A percentile compares a stretch with the other conserved stretches of the same genome.
Evolutionary conservation across 2,113 vertebrate species (phyloP).

Genomic region (Cynoglossus semilaevis): DNA sequence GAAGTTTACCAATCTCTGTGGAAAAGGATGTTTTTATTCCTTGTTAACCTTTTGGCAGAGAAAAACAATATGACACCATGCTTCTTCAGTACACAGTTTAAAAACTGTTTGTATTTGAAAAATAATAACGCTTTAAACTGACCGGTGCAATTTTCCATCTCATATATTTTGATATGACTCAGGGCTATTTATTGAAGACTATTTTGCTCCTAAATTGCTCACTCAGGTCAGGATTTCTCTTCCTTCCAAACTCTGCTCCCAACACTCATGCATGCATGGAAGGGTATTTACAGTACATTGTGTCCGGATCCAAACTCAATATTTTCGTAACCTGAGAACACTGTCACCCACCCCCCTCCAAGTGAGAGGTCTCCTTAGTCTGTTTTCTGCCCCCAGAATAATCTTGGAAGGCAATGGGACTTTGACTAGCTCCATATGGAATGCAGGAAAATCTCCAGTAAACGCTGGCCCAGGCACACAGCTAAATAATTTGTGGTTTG

Average conservation of each 20-base stretch:
- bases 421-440: constrained; percentile 80
- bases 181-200: constrained; percentile 34
- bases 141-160: constrained; percentile 31
- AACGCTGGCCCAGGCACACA: constrained; percentile 73
- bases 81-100: constrained; percentile 2
- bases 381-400: constrained; percentile 62
- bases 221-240: constrained; percentile 45
- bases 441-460: constrained; percentile 76
- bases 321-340: constrained; percentile 72
- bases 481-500: constrained; percentile 73
- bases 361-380: constrained; percentile 50
- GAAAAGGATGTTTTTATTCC: constrained; percentile 15
- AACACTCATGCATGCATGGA: constrained; percentile 41
- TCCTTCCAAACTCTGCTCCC: constrained; percentile 57
- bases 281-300: constrained; percentile 56
- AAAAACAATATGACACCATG: constrained; percentile 15
- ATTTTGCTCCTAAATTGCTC: constrained; percentile 36
- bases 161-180: constrained; percentile 43
- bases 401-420: constrained; percentile 62
- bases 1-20: too few relatives aligned
- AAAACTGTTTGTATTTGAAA: constrained; percentile 17
- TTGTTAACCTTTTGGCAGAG: constrained; percentile 42
- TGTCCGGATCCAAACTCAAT: constrained; percentile 71
- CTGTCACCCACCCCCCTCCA: constrained; percentile 9
- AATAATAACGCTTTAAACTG: constrained; percentile 24